Conservation (phyloP, 2,888 invertebrate genomes). For the Drosophila meridionalis region DNA sequence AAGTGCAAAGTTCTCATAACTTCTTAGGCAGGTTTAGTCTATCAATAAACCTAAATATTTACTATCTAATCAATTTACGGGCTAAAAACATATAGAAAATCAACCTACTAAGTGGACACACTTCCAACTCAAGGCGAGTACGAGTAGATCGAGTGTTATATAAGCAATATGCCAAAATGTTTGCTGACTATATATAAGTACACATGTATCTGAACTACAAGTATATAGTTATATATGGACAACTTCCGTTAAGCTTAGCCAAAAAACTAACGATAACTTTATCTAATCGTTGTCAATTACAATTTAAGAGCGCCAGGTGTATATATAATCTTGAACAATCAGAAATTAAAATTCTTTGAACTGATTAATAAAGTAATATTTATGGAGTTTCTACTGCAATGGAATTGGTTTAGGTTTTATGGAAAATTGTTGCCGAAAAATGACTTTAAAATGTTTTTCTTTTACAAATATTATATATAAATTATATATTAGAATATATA, state of each 20-base stretch:
- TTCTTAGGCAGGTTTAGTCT: not conserved
- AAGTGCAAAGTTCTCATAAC: conserved; percentile 17
- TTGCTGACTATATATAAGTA: conserved; percentile 6
- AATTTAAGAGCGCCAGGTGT: conserved; percentile 13
- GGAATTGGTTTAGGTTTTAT: not conserved
- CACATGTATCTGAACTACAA: not conserved
- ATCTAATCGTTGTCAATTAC: conserved; percentile 47
- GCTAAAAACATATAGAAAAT: conserved; percentile 5
- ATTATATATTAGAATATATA: not conserved
- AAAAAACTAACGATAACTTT: conserved; percentile 24
- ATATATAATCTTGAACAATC: not conserved
- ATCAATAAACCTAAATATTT: conserved; percentile 27
- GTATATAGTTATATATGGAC: conserved; percentile 7
- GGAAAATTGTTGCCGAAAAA: not conserved
- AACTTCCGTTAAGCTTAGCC: conserved; percentile 32
- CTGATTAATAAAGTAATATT: not conserved
- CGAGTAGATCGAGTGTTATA: conserved; percentile 21
- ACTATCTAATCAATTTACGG: conserved; percentile 49
- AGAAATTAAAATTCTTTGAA: conserved; percentile 4
- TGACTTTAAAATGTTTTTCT: not conserved
- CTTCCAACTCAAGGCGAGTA: conserved; percentile 26
- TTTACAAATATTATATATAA: not conserved
- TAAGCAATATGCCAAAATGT: conserved; percentile 37
- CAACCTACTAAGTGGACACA: not conserved
- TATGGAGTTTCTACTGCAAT: not conserved